Percentiles rank a stretch among this genome's conserved stretches.
Evolutionary conservation across 1,140 invertebrate species (phyloP).

Genomic region (Pachyrhynchus sulphureomaculatus): DNA sequence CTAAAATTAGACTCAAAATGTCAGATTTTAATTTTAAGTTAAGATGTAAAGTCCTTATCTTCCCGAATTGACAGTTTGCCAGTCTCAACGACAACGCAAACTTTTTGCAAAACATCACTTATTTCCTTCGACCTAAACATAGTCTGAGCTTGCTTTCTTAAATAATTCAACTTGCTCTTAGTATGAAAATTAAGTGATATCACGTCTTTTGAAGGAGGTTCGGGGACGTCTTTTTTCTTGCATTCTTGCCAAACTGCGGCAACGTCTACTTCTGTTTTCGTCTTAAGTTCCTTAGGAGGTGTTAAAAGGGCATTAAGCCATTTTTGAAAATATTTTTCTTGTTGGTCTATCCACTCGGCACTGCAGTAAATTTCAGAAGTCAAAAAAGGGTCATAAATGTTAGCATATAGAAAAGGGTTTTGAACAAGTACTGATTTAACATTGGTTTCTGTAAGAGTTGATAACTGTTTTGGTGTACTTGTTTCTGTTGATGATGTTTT

Average conservation of each 20-base stretch:
- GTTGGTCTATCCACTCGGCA: slow-evolving; percentile 74
- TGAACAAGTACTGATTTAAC: slow-evolving; percentile 22
- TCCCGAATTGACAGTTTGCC: slow-evolving; percentile 64
- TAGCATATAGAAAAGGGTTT: slow-evolving; percentile 61
- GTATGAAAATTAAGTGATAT: slow-evolving; percentile 65
- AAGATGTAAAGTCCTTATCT: slow-evolving; percentile 71
- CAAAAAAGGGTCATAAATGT: slow-evolving; percentile 67
- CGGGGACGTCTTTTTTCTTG: slow-evolving; percentile 61
- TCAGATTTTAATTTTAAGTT: slow-evolving; percentile 78
- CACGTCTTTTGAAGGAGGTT: slow-evolving; percentile 68
- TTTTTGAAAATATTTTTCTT: slow-evolving; percentile 79
- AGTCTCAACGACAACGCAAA: slow-evolving; percentile 63
- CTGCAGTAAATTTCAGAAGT: slow-evolving; percentile 72
- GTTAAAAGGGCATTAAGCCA: slow-evolving; percentile 88
- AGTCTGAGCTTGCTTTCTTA: slow-evolving; percentile 63
- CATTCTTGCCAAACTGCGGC: slow-evolving; percentile 72
- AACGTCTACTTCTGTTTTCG: slow-evolving; percentile 59
- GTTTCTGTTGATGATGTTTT: not conserved
- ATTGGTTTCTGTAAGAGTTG: slow-evolving; percentile 14
- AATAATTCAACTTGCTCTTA: slow-evolving; percentile 62
- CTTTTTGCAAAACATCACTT: slow-evolving; percentile 60
- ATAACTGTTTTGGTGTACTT: not conserved
- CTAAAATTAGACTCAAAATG: slow-evolving; percentile 75
- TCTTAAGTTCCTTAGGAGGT: slow-evolving; percentile 66
- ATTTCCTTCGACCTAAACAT: slow-evolving; percentile 63